These are phyloP conservation scores for Atopsyche davidsoni DNA, from an alignment of 1,140 invertebrate species.

Conservation along the genomic window DNA sequence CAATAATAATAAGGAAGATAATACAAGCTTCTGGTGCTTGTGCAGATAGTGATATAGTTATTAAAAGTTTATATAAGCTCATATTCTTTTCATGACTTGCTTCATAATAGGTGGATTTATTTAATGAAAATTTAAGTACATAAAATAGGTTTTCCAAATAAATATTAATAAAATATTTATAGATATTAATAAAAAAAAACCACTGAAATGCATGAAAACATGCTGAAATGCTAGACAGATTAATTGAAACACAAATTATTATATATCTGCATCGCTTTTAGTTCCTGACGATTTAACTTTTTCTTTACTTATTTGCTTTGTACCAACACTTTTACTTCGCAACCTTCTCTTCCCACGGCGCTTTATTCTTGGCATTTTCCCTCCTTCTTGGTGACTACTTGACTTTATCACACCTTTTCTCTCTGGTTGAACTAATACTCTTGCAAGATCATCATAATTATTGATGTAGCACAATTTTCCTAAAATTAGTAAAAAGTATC, in stretches of 20 bases:
- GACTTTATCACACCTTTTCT: conserved; percentile 35
- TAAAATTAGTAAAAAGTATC: conserved; percentile 27
- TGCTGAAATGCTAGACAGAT: no score
- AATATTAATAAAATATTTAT: no score
- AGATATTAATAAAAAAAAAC: no score
- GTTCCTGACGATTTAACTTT: conserved; percentile 33
- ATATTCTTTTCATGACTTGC: no score
- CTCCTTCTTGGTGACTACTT: conserved; percentile 32
- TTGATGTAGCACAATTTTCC: conserved; percentile 46
- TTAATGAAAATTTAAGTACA: no score
- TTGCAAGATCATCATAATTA: conserved; percentile 46
- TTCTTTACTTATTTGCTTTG: conserved; percentile 19
- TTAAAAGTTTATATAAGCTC: no score
- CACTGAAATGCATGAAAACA: neutral
- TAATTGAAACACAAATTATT: no score
- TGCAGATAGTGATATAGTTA: no score
- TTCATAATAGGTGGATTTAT: no score
- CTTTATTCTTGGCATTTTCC: conserved; percentile 33
- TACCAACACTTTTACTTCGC: conserved; percentile 41
- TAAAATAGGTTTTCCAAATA: no score
- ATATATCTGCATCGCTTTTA: conserved; percentile 45
- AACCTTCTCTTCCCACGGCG: conserved; percentile 36
- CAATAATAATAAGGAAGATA: no score
- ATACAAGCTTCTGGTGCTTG: no score
- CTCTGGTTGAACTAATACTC: conserved; percentile 41